A percentile compares a stretch with the other conserved stretches of the same genome.
Evolutionary conservation across 2,113 vertebrate genomes (phyloP).

Genomic region (Gnathochromis pfefferi): DNA sequence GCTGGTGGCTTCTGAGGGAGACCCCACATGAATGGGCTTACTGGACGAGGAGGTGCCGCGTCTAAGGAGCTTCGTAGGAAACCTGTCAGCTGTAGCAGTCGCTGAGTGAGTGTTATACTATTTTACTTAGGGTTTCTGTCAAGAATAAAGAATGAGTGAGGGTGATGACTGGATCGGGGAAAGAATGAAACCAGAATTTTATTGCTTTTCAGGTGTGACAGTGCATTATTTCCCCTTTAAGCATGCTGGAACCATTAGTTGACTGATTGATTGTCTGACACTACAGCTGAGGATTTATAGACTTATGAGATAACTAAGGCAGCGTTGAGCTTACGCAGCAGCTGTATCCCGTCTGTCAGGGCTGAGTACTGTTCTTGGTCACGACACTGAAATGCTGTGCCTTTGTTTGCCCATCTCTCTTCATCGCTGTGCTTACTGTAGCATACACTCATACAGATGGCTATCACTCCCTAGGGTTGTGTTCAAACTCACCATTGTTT

Average conservation of each 20-base stretch:
- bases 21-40: conserved; percentile 81
- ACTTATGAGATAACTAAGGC: background rate
- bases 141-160: background rate
- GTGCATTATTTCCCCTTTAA: background rate
- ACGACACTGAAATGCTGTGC: conserved; percentile 58
- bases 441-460: conserved; percentile 24
- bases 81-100: conserved; percentile 72
- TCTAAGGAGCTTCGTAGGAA: conserved; percentile 81
- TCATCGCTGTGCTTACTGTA: conserved; percentile 7
- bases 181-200: background rate
- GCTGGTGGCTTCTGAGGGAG: conserved; percentile 81
- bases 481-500: background rate
- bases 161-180: background rate
- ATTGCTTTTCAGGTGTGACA: background rate
- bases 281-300: background rate
- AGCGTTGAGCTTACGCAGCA: conserved; percentile 17
- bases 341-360: conserved; percentile 26
- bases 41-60: conserved; percentile 79
- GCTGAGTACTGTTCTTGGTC: conserved; percentile 47
- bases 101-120: conserved; percentile 79
- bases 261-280: conserved; percentile 5
- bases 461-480: background rate
- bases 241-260: background rate
- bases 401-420: conserved; percentile 38
- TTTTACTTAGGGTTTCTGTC: background rate